Conservation (phyloP, 2,113 vertebrate species). For the Oophaga pumilio region DNA sequence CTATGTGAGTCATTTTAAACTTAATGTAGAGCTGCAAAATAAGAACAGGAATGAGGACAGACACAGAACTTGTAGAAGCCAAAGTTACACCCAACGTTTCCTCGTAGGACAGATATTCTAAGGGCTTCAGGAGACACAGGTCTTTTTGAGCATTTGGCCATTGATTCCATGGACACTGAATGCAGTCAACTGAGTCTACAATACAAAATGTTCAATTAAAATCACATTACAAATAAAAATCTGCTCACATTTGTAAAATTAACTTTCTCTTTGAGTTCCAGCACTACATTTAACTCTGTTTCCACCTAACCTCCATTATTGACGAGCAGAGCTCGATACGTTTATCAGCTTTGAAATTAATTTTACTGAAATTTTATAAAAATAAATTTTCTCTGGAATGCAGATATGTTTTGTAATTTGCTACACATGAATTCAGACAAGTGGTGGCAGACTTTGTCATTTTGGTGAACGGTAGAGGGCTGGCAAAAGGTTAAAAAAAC, state of each 20-base stretch:
- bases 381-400: too few relatives aligned
- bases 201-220: conserved; percentile 29
- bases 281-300: too few relatives aligned
- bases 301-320: too few relatives aligned
- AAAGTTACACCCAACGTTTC: conserved; percentile 59
- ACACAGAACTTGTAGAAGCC: conserved; percentile 56
- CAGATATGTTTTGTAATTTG: too few relatives aligned
- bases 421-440: too few relatives aligned
- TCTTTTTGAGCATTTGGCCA: conserved; percentile 61
- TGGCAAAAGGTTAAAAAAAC: too few relatives aligned
- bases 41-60: conserved; percentile 56
- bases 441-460: too few relatives aligned
- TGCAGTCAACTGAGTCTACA: conserved; percentile 62
- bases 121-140: conserved; percentile 60
- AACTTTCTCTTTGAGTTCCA: background rate
- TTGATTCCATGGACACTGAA: conserved; percentile 62
- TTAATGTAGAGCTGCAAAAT: conserved; percentile 61
- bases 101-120: conserved; percentile 65
- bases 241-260: background rate
- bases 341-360: too few relatives aligned
- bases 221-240: background rate
- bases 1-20: conserved; percentile 59
- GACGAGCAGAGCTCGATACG: too few relatives aligned
- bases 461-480: too few relatives aligned
- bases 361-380: too few relatives aligned